phyloP scores from a whole-genome alignment of 2,113 vertebrate species.

The Serilophus lunatus region DNA sequence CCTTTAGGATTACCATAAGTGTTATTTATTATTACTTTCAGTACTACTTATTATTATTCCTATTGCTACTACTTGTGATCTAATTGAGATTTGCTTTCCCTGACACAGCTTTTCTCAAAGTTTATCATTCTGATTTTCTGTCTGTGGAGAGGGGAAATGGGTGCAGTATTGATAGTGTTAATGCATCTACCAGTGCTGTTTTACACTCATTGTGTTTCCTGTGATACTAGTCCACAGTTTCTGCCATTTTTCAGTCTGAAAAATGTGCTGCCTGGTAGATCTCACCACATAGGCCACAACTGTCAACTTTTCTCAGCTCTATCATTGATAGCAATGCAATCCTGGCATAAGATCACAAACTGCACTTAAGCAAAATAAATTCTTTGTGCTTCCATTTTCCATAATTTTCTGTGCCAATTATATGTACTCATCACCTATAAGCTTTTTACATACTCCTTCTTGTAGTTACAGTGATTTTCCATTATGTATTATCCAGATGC shows the following conservation, averaged over 20 bases:
- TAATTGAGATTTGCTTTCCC: neutral
- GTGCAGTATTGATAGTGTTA: neutral
- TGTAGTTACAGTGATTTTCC: neutral
- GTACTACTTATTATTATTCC: neutral
- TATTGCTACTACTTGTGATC: neutral
- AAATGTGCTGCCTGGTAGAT: conserved; percentile 11
- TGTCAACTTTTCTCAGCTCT: neutral
- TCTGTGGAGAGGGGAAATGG: neutral
- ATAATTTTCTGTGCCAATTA: neutral
- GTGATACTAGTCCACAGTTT: neutral
- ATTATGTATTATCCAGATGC: neutral
- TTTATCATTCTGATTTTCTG: neutral
- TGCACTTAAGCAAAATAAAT: conserved; percentile 43
- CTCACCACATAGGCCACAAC: neutral
- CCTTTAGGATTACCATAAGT: neutral
- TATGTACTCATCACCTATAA: neutral
- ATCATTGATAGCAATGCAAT: conserved; percentile 12
- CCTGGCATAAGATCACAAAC: conserved; percentile 42
- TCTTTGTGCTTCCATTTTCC: conserved; percentile 39
- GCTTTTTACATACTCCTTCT: neutral
- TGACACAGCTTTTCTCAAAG: neutral
- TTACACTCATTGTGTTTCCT: neutral
- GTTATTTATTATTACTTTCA: neutral
- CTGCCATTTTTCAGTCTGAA: conserved; percentile 12
- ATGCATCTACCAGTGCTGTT: neutral